Evolutionary conservation across 2,113 vertebrate genomes (phyloP).

Genomic region (Dryoscopus gambensis): DNA sequence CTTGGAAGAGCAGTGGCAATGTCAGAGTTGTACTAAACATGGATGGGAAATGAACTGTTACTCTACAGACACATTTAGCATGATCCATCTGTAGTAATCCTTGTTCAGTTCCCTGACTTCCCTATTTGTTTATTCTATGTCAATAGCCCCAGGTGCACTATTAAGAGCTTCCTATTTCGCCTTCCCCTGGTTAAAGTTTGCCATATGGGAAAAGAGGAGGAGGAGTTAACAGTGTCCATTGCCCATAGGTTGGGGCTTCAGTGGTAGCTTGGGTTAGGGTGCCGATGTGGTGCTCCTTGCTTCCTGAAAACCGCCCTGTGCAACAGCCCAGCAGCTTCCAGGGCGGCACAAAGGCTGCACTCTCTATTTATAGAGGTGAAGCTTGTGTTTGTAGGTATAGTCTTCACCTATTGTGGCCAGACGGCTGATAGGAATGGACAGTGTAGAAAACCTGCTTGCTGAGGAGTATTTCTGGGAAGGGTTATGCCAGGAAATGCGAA

Average conservation of each 20-base stretch:
- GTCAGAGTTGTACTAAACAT: background rate
- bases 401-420: background rate
- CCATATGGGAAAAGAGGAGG: background rate
- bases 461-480: background rate
- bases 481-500: background rate
- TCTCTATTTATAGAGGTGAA: background rate
- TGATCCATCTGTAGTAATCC: background rate
- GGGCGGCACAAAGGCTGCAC: background rate
- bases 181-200: background rate
- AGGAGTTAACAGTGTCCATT: background rate
- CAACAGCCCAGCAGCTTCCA: background rate
- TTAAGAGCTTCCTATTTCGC: background rate
- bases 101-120: background rate
- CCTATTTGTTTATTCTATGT: background rate
- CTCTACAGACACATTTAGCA: background rate
- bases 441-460: background rate
- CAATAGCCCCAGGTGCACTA: background rate
- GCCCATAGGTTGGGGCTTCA: background rate
- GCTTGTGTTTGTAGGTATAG: background rate
- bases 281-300: background rate
- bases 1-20: background rate
- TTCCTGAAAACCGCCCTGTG: background rate
- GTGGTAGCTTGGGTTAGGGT: background rate
- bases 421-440: background rate
- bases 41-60: background rate